These are phyloP conservation scores for Margaritifera margaritifera DNA, from an alignment of 2,888 invertebrate species.

Conservation along the genomic window DNA sequence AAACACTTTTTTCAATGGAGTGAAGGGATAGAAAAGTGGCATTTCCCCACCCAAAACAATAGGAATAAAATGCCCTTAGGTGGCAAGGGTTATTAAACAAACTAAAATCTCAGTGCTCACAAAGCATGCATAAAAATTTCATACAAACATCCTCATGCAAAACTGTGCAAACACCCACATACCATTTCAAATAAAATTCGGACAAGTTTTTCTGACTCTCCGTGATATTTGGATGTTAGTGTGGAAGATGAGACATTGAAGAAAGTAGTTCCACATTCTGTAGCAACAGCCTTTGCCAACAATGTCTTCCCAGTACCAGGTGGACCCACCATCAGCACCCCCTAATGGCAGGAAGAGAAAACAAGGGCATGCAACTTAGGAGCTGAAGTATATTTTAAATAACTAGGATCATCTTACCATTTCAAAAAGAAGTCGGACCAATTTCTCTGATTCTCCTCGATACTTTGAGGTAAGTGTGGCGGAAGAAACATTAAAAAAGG, in stretches of 20 bases:
- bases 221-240: slow-evolving; percentile 95
- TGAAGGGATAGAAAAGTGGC: too few species aligned
- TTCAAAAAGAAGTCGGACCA: slow-evolving; percentile 95
- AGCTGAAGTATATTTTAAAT: not conserved
- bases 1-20: too few species aligned
- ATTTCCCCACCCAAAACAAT: too few species aligned
- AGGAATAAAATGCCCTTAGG: too few species aligned
- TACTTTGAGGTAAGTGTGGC: slow-evolving; percentile 98
- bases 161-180: slow-evolving; percentile 43
- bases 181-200: slow-evolving; percentile 97
- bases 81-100: too few species aligned
- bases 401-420: slow-evolving; percentile 80
- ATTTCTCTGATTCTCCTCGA: slow-evolving; percentile 98
- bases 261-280: slow-evolving; percentile 75
- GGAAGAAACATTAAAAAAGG: slow-evolving; percentile 87
- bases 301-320: slow-evolving; percentile 75
- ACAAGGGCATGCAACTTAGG: slow-evolving; percentile 32
- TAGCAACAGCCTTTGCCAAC: slow-evolving; percentile 75
- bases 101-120: too few species aligned
- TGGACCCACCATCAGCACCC: slow-evolving; percentile 71
- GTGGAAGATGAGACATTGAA: slow-evolving; percentile 93
- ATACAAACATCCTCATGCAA: too few species aligned
- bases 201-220: slow-evolving; percentile 98
- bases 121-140: too few species aligned
- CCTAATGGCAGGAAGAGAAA: slow-evolving; percentile 52